Conservation (phyloP, 1,140 invertebrate species). For the Amphibalanus amphitrite region DNA sequence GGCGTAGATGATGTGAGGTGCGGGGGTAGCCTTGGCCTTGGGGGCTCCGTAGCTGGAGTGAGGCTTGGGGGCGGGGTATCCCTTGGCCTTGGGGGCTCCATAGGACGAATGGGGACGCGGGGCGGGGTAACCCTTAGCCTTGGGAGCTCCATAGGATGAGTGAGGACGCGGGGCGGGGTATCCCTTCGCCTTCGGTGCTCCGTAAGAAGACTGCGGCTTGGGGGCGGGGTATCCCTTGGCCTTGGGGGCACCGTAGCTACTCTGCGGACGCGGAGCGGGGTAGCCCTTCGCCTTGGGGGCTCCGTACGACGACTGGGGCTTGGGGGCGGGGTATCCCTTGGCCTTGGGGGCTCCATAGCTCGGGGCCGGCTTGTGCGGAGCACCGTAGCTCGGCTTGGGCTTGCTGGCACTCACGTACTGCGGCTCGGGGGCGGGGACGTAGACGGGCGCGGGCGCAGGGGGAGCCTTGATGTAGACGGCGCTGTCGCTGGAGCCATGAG, state of each 20-base stretch:
- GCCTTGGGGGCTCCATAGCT: conserved; percentile 17
- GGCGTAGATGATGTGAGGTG: conserved; percentile 28
- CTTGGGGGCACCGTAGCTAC: conserved; percentile 17
- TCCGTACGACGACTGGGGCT: conserved; percentile 14
- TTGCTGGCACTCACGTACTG: conserved; percentile 13
- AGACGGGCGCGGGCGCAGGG: conserved; percentile 21
- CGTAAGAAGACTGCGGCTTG: conserved; percentile 14
- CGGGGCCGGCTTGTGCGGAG: conserved; percentile 7
- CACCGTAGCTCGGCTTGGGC: conserved; percentile 10
- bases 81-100: conserved; percentile 14
- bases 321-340: conserved; percentile 10
- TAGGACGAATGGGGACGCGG: conserved; percentile 14
- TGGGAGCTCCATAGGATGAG: conserved; percentile 14
- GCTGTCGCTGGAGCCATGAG: conserved; percentile 15
- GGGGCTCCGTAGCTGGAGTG: conserved; percentile 15
- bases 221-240: conserved; percentile 10
- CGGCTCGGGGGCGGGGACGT: conserved; percentile 14
- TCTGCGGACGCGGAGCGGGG: conserved; percentile 10
- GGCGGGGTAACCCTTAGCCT: conserved; percentile 12
- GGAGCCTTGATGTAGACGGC: conserved; percentile 22
- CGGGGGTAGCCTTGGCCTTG: conserved; percentile 13
- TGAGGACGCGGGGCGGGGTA: conserved; percentile 9
- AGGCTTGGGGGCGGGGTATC: conserved; percentile 9
- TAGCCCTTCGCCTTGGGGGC: conserved; percentile 17
- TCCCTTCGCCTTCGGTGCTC: conserved; percentile 18